Conservation (phyloP, 2,113 vertebrate species). For the Papio anubis region DNA sequence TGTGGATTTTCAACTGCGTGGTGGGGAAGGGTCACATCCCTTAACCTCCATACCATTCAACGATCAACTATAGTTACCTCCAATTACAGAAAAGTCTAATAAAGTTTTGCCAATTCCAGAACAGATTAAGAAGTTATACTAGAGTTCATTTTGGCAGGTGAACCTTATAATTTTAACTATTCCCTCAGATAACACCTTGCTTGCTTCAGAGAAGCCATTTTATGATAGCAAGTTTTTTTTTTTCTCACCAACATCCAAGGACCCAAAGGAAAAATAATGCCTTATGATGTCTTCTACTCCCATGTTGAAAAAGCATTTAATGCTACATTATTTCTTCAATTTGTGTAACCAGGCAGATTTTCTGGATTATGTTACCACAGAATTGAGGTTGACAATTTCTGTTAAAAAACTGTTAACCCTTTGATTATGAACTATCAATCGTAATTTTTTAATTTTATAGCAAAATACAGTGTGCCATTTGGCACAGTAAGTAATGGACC, state of each 20-base stretch:
- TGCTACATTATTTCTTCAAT: neutral
- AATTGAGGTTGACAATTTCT: neutral
- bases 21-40: neutral
- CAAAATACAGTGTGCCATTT: neutral
- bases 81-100: neutral
- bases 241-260: neutral
- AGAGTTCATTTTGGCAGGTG: neutral
- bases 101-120: neutral
- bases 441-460: neutral
- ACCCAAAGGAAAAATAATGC: constrained; percentile 9
- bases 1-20: neutral
- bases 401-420: constrained; percentile 35
- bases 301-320: constrained; percentile 49
- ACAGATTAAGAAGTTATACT: neutral
- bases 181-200: neutral
- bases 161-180: neutral
- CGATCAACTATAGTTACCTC: neutral
- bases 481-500: neutral
- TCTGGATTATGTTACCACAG: neutral
- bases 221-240: accelerated
- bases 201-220: constrained; percentile 57
- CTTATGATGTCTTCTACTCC: constrained; percentile 22
- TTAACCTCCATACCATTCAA: neutral
- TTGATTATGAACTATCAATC: neutral
- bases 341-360: neutral